These are phyloP conservation scores for Colletes collaris DNA, from an alignment of 2,888 invertebrate species.

Conservation along the genomic window DNA sequence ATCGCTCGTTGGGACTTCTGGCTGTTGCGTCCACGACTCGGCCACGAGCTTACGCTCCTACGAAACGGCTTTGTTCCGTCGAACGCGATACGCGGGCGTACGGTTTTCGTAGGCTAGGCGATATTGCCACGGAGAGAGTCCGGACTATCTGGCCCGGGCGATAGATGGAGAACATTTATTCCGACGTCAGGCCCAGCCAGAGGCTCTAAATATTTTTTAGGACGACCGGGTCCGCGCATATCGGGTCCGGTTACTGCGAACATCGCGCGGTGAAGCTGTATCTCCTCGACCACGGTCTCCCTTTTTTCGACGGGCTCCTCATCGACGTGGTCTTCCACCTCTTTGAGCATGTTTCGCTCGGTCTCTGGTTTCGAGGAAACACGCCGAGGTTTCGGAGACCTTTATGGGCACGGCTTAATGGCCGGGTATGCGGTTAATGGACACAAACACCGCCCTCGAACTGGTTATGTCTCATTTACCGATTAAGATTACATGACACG, in stretches of 20 bases:
- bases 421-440: conserved; percentile 66
- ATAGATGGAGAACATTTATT: not conserved
- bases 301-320: conserved; percentile 36
- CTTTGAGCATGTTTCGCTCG: conserved; percentile 58
- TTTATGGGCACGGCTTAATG: conserved; percentile 64
- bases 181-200: not conserved
- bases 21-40: conserved; percentile 9
- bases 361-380: conserved; percentile 64
- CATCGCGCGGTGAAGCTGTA: conserved; percentile 26
- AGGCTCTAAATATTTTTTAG: conserved; percentile 29
- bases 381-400: conserved; percentile 57
- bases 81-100: too few species aligned
- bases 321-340: conserved; percentile 55
- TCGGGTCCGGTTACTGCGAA: conserved; percentile 50
- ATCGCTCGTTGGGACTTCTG: conserved; percentile 45
- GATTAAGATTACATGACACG: conserved; percentile 68
- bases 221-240: conserved; percentile 34
- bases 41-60: not conserved
- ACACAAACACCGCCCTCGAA: conserved; percentile 65
- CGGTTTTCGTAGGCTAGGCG: too few species aligned
- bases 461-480: conserved; percentile 69
- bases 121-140: too few species aligned
- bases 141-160: too few species aligned
- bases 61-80: too few species aligned
- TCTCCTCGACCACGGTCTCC: conserved; percentile 38